phyloP scores from a whole-genome alignment of 2,797 vertebrate species.

The Dermochelys coriacea region DNA sequence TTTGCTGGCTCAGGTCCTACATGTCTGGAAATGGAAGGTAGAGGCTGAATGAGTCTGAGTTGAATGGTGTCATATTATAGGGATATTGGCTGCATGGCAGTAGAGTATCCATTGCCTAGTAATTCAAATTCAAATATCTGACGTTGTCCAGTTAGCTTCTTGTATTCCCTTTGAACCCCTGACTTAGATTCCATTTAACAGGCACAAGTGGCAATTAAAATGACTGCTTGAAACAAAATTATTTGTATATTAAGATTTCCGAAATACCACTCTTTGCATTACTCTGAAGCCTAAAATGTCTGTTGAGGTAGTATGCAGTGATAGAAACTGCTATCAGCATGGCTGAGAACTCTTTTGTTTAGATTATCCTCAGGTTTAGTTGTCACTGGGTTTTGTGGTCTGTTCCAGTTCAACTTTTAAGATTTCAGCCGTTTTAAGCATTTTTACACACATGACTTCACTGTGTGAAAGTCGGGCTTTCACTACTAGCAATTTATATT shows the following conservation, averaged over 20 bases:
- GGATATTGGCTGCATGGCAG: background rate
- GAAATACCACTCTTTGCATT: background rate
- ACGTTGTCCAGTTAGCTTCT: background rate
- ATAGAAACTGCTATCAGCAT: background rate
- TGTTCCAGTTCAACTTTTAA: background rate
- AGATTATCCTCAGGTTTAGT: background rate
- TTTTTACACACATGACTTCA: background rate
- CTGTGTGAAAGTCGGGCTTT: background rate
- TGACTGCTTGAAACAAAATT: background rate
- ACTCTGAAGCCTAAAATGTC: background rate
- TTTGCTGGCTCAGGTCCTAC: background rate
- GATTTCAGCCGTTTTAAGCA: background rate
- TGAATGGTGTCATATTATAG: rapidly evolving
- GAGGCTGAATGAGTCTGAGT: rapidly evolving
- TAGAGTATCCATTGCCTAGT: background rate
- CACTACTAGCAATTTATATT: background rate
- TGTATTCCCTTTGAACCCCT: background rate
- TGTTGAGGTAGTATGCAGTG: background rate
- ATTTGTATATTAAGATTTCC: background rate
- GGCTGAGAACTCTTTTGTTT: too few species aligned
- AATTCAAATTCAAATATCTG: constrained; percentile 30
- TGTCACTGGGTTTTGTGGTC: background rate
- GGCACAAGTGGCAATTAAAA: background rate
- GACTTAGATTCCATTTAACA: background rate
- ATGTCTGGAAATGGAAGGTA: rapidly evolving